Percentiles rank a stretch among this genome's conserved stretches.
Evolutionary conservation across 2,113 vertebrate species (phyloP).

Genomic region (Vireo altiloquus): DNA sequence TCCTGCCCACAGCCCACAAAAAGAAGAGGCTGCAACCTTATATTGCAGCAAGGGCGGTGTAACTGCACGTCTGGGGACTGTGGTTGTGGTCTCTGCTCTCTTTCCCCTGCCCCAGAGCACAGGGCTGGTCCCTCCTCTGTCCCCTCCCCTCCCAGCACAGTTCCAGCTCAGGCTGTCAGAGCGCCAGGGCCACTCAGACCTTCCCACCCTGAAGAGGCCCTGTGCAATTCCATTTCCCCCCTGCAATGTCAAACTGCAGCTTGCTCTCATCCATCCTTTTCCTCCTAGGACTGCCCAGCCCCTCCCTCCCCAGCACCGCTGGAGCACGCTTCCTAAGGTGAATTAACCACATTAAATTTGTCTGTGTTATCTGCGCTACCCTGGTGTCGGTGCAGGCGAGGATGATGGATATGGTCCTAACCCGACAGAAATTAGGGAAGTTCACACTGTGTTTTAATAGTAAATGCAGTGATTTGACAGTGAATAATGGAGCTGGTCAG

Average conservation of each 20-base stretch:
- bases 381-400: slow-evolving; percentile 1
- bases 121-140: background rate
- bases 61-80: background rate
- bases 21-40: background rate
- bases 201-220: background rate
- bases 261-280: slow-evolving; percentile 49
- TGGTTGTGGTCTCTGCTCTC: background rate
- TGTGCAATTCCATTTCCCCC: background rate
- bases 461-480: slow-evolving; percentile 51
- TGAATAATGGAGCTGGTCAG: slow-evolving; percentile 60
- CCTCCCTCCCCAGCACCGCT: background rate
- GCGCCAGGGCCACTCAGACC: background rate
- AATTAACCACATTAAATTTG: slow-evolving; percentile 46
- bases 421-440: slow-evolving; percentile 56
- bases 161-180: background rate
- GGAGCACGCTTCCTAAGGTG: slow-evolving; percentile 33
- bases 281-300: slow-evolving; percentile 45
- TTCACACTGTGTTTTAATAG: slow-evolving; percentile 57
- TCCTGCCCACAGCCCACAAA: fast-evolving
- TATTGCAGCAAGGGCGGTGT: background rate
- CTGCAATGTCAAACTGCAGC: slow-evolving; percentile 41
- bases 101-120: background rate
- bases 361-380: slow-evolving; percentile 49
- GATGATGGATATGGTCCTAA: slow-evolving; percentile 58
- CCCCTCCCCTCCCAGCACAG: background rate